Percentiles rank a stretch among this genome's conserved stretches.
Evolutionary conservation across 2,797 vertebrate genomes (phyloP).

Genomic region (Sebastes matsubarae): DNA sequence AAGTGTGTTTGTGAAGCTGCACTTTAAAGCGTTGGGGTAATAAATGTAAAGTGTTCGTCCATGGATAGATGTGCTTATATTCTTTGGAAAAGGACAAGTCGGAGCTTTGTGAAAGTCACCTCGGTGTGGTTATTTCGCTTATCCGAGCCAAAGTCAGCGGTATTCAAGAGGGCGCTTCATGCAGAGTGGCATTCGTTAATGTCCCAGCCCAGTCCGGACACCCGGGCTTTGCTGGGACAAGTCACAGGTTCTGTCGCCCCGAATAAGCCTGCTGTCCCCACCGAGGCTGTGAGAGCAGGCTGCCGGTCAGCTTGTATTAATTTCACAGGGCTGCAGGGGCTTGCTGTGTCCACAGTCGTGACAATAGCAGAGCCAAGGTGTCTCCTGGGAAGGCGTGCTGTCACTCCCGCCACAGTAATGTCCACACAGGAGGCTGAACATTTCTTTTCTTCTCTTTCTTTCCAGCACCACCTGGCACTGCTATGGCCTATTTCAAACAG

Average conservation of each 20-base stretch:
- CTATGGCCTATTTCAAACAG: slow-evolving; percentile 37
- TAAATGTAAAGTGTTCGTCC: background rate
- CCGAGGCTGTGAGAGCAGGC: slow-evolving; percentile 36
- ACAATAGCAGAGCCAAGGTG: slow-evolving; percentile 61
- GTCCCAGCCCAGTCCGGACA: slow-evolving; percentile 16
- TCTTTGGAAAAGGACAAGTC: background rate
- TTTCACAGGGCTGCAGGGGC: slow-evolving; percentile 50
- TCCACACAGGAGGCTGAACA: slow-evolving; percentile 44
- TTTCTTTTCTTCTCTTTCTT: slow-evolving; percentile 13
- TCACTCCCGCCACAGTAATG: slow-evolving; percentile 54
- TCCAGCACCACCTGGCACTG: slow-evolving; percentile 27
- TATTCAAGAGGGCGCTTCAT: slow-evolving; percentile 34
- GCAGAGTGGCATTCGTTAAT: slow-evolving; percentile 48
- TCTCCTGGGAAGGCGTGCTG: slow-evolving; percentile 57
- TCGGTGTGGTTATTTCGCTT: slow-evolving; percentile 18
- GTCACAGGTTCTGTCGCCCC: slow-evolving; percentile 57
- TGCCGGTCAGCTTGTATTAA: slow-evolving; percentile 68
- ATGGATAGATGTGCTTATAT: background rate
- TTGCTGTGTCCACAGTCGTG: slow-evolving; percentile 47
- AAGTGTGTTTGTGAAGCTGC: background rate
- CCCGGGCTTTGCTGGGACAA: slow-evolving; percentile 39
- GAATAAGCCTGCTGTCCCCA: slow-evolving; percentile 44
- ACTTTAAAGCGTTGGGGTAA: background rate
- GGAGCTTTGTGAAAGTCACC: slow-evolving; percentile 57
- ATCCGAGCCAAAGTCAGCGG: slow-evolving; percentile 32